Base-by-base conservation (phyloP, 1,140 invertebrate genomes). In the Tetraneura akinire region DNA sequence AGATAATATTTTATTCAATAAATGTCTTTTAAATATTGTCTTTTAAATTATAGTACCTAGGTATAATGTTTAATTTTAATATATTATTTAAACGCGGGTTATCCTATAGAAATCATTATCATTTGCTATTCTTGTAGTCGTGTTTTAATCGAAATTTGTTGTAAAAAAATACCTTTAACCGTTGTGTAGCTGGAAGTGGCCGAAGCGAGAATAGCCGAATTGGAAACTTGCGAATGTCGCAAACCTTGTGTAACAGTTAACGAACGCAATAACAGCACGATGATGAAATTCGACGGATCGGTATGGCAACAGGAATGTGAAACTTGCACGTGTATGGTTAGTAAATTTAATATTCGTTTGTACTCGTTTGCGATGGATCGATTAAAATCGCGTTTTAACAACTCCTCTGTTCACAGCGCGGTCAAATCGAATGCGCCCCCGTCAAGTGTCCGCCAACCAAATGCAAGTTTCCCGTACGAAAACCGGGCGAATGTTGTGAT, bases 191-290 rank as follows among this genome's bases (percentile, higher is more conserved):
- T 95, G 86, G 90, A 89, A 84, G 89, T 88, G 84, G 90, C 92
- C 82, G 93, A 95, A 86, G 88, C 89, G 83, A 89, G 92, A 81
- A 89, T 96, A 85, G 87, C 88, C 83, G 89, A 89, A 83, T 88
- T 96, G 83, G 93, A 96, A 86, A 90, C 93, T 84, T 97, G 94
- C 87, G 93, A 96, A 86, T 96, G 94, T 87, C 91, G 92, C 86
- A 94, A 94, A 86, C 93, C 92, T 55, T 97, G 94, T 87, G 88
- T 88, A 82, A 88, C 91, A 9, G 11, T 47, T 9, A 55, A 78
- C 16, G 71, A 73, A 32, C 49, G 32, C 16, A 78, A 8, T 23
- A 76, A 78, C 70, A 95, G 96, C 85, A 92, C 91, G 45, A 91
- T 91, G 16, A 88, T 92, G 37, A 90, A 92, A 84, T 89, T 91